Evolutionary conservation across 2,113 vertebrate genomes (phyloP).

Genomic region (Menidia beryllina): DNA sequence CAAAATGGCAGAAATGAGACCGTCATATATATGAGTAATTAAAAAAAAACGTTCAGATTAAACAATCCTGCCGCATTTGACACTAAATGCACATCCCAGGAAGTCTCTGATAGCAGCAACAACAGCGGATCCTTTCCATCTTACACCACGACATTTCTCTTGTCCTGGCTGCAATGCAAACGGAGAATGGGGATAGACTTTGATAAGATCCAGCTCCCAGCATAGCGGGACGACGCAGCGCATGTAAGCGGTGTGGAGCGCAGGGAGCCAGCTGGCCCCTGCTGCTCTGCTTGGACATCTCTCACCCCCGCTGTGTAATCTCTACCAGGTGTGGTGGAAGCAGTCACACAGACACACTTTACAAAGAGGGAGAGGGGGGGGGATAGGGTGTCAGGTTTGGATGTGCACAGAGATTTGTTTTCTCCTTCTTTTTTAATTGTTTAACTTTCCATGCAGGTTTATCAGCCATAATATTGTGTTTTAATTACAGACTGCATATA

Average conservation of each 20-base stretch:
- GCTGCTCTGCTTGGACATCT: constrained; percentile 39
- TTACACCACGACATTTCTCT: constrained; percentile 21
- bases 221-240: constrained; percentile 9
- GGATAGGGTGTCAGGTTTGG: not conserved
- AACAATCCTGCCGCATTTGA: too few species aligned
- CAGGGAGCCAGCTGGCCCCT: constrained; percentile 30
- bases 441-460: too few species aligned
- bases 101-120: constrained; percentile 11
- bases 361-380: not conserved
- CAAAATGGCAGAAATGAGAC: too few species aligned
- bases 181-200: constrained; percentile 19
- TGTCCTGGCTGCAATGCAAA: not conserved
- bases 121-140: constrained; percentile 30
- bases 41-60: too few species aligned
- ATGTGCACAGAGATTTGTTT: too few species aligned
- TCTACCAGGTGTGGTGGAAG: constrained; percentile 46
- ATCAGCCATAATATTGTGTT: too few species aligned
- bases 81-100: constrained; percentile 2
- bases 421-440: too few species aligned
- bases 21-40: too few species aligned
- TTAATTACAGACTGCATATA: not conserved
- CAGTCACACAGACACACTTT: constrained; percentile 24
- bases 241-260: constrained; percentile 7
- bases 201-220: constrained; percentile 20
- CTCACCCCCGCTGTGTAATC: constrained; percentile 52